phyloP scores from a whole-genome alignment of 2,797 vertebrate genomes.

The Sebastes trivittatus region DNA sequence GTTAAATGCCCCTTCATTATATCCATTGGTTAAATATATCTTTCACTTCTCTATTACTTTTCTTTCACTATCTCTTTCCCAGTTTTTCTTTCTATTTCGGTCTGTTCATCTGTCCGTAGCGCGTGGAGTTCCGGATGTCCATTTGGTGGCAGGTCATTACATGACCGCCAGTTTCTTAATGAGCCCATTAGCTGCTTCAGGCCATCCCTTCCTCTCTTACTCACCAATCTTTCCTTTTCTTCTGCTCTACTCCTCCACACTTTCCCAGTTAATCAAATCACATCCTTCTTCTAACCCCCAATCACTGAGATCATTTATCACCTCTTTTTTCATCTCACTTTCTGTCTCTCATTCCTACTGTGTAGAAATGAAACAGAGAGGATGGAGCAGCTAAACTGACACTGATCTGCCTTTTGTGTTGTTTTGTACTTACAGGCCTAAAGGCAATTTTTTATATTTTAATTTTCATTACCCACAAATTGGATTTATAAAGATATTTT shows the following conservation, averaged over 20 bases:
- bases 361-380: neutral
- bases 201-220: slow-evolving; percentile 16
- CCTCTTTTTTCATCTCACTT: neutral
- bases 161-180: slow-evolving; percentile 56
- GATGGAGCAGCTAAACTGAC: neutral
- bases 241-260: slow-evolving; percentile 32
- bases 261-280: slow-evolving; percentile 41
- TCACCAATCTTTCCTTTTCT: slow-evolving; percentile 4
- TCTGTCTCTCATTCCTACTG: neutral
- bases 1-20: neutral
- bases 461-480: neutral
- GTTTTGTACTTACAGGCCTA: neutral
- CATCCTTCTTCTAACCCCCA: slow-evolving; percentile 3
- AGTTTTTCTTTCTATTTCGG: slow-evolving; percentile 38
- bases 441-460: neutral
- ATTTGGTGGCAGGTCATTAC: slow-evolving; percentile 61
- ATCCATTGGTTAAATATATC: neutral
- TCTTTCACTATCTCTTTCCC: neutral
- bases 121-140: slow-evolving; percentile 21
- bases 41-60: neutral
- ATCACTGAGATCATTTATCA: slow-evolving; percentile 29
- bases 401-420: too few relatives aligned
- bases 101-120: slow-evolving; percentile 32
- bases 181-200: slow-evolving; percentile 63
- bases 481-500: neutral